phyloP scores from a whole-genome alignment of 2,888 invertebrate genomes.

The Drosophila acutilabella region DNA sequence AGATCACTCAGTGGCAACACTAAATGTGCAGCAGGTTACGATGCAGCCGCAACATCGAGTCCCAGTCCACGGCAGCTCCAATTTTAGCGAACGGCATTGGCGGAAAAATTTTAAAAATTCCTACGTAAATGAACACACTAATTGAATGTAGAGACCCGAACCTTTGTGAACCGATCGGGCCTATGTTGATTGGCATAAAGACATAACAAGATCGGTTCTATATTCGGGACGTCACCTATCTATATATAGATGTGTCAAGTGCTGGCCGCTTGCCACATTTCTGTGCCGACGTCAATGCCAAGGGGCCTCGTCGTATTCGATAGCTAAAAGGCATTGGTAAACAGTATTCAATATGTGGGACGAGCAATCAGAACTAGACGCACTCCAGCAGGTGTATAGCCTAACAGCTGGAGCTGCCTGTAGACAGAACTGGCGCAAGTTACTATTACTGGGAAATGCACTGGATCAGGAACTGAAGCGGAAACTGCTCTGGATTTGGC shows the following conservation, averaged over 20 bases:
- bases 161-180: slow-evolving; percentile 3
- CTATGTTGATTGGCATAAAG: neutral
- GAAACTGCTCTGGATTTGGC: slow-evolving; percentile 91
- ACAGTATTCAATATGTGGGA: slow-evolving; percentile 64
- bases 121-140: slow-evolving; percentile 66
- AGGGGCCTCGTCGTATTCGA: slow-evolving; percentile 25
- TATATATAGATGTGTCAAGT: slow-evolving; percentile 44
- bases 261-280: slow-evolving; percentile 68
- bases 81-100: slow-evolving; percentile 86
- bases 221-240: slow-evolving; percentile 12
- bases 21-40: slow-evolving; percentile 14
- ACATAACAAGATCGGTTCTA: slow-evolving; percentile 9
- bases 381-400: slow-evolving; percentile 58
- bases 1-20: slow-evolving; percentile 30
- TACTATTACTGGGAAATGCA: slow-evolving; percentile 78
- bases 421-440: slow-evolving; percentile 85
- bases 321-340: slow-evolving; percentile 21
- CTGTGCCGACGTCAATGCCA: slow-evolving; percentile 59
- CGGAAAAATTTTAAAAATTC: slow-evolving; percentile 84
- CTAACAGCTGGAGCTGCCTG: slow-evolving; percentile 53
- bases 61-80: slow-evolving; percentile 56
- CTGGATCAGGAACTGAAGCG: slow-evolving; percentile 83
- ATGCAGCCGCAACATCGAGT: slow-evolving; percentile 27
- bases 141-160: slow-evolving; percentile 22
- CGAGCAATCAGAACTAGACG: slow-evolving; percentile 54